A percentile compares a stretch with the other conserved stretches of the same genome.
These are phyloP conservation scores for Aphelocoma californica DNA, from an alignment of 2,797 vertebrate species.

Conservation along the genomic window DNA sequence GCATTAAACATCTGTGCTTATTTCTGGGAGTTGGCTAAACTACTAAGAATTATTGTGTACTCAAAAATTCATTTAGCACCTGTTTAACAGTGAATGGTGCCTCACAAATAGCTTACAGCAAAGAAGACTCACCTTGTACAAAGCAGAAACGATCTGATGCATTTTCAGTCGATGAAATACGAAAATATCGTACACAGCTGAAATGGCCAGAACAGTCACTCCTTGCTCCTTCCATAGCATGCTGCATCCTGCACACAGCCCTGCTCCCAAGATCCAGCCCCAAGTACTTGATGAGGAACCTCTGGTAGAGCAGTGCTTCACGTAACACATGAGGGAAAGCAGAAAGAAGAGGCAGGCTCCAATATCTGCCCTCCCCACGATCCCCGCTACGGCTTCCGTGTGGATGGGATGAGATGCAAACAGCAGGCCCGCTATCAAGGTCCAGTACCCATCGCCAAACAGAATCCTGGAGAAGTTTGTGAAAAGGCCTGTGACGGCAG, in stretches of 20 bases:
- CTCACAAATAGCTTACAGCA: not conserved
- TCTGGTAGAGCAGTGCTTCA: constrained; percentile 87
- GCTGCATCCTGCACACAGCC: constrained; percentile 89
- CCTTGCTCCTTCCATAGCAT: constrained; percentile 99
- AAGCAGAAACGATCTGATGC: constrained; percentile 81
- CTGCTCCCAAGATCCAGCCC: constrained; percentile 87
- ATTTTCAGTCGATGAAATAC: constrained; percentile 90
- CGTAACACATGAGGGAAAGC: constrained; percentile 91
- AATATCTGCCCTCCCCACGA: constrained; percentile 93
- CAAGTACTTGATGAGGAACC: constrained; percentile 74
- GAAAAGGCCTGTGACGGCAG: constrained; percentile 89
- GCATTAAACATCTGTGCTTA: not conserved
- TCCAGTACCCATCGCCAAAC: constrained; percentile 91
- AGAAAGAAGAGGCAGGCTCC: constrained; percentile 95
- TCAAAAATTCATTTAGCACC: not conserved
- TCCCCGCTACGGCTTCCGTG: constrained; percentile 93
- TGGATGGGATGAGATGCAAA: constrained; percentile 96
- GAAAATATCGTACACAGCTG: constrained; percentile 91
- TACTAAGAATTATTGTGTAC: not conserved
- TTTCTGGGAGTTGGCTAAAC: not conserved
- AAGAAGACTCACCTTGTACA: constrained; percentile 87
- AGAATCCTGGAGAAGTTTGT: constrained; percentile 88
- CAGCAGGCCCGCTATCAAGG: constrained; percentile 89
- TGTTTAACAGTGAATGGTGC: not conserved
- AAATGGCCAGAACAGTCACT: constrained; percentile 92